phyloP scores from a whole-genome alignment of 35 echinoderm and acorn worm species.

The Hemicentrotus pulcherrimus region DNA sequence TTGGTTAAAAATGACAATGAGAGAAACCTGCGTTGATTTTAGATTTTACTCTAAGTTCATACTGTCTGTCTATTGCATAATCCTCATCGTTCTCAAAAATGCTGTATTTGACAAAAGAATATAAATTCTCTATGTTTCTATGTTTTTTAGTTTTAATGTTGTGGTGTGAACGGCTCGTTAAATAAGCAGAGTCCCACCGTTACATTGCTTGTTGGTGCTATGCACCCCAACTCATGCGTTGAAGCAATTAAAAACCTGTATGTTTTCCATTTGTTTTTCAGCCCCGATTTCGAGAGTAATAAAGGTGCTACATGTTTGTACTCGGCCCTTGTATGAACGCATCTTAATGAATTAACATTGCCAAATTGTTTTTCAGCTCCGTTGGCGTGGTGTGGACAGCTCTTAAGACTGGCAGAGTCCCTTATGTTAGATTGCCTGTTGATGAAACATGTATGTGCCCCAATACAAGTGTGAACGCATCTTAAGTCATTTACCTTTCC shows the following conservation, averaged over 20 bases:
- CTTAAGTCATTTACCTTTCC: background rate
- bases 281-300: no score
- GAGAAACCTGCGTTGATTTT: no score
- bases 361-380: constrained; percentile 27
- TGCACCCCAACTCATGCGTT: constrained; percentile 47
- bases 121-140: background rate
- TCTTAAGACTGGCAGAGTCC: background rate
- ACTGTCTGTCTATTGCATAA: background rate
- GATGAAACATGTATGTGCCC: background rate
- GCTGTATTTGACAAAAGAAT: background rate
- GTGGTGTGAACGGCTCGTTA: constrained; percentile 26
- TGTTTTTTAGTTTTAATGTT: constrained; percentile 47
- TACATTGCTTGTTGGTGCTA: background rate
- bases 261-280: background rate
- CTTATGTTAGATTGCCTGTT: background rate
- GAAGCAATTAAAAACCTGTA: background rate
- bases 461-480: background rate
- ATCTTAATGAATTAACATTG: background rate
- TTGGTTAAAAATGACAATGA: no score
- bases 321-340: no score
- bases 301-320: no score
- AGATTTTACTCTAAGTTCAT: background rate
- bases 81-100: background rate
- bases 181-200: background rate
- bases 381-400: constrained; percentile 53